Conservation (phyloP, 2,888 invertebrate species). For the Argyra leucocephala region DNA sequence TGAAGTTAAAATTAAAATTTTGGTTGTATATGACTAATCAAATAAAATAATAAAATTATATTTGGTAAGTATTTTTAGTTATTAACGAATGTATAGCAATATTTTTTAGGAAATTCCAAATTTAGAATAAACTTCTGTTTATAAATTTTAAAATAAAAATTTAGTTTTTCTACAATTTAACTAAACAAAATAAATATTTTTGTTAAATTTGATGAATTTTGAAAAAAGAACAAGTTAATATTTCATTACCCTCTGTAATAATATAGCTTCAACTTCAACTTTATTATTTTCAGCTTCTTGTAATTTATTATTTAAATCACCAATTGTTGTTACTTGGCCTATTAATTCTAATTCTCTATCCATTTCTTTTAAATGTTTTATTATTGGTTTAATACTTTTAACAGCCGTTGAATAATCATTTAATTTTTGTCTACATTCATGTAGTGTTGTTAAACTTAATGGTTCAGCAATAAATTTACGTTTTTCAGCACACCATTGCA, state of each 20-base stretch:
- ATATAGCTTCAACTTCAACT: constrained; percentile 70
- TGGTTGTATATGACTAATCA: no score
- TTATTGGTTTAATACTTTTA: constrained; percentile 79
- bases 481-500: constrained; percentile 76
- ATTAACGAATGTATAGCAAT: no score
- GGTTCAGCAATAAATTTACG: constrained; percentile 68
- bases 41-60: no score
- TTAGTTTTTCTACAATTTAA: no score
- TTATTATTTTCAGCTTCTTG: constrained; percentile 80
- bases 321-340: constrained; percentile 71
- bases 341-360: constrained; percentile 79
- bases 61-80: no score
- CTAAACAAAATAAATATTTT: no score
- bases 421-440: constrained; percentile 73
- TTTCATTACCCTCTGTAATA: constrained; percentile 67
- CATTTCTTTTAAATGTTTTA: constrained; percentile 84
- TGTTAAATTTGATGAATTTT: not conserved
- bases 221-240: not conserved
- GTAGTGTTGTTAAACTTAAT: constrained; percentile 64
- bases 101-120: no score
- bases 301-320: constrained; percentile 74
- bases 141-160: no score
- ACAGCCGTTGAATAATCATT: constrained; percentile 82
- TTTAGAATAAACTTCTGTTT: no score
- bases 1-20: no score